Conservation (phyloP, 2,797 vertebrate genomes). For the Microhierax caerulescens region DNA sequence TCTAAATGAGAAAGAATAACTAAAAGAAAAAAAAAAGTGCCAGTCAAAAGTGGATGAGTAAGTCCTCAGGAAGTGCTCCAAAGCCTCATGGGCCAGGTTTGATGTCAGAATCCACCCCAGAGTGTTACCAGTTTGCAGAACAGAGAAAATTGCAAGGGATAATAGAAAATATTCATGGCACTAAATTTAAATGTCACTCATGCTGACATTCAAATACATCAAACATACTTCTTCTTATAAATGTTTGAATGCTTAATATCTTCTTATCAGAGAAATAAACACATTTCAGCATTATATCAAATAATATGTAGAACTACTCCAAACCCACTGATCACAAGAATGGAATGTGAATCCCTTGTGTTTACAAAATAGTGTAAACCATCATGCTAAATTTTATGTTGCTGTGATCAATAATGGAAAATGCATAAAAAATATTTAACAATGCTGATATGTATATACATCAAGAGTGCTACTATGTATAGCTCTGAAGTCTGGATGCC, state of each 20-base stretch:
- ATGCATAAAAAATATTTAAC: not conserved
- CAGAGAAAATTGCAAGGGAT: not conserved
- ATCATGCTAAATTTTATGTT: not conserved
- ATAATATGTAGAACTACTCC: not conserved
- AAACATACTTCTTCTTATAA: not conserved
- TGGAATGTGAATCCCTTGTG: not conserved
- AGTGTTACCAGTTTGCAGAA: not conserved
- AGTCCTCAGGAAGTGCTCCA: not conserved
- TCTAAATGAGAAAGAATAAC: not conserved
- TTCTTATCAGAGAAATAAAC: not conserved
- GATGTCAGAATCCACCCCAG: not conserved
- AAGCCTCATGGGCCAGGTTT: not conserved
- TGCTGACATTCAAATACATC: not conserved
- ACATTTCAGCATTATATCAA: not conserved
- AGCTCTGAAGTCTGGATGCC: not conserved
- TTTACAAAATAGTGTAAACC: not conserved
- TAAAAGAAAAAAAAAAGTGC: not conserved
- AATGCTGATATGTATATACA: not conserved
- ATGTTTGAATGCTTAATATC: not conserved
- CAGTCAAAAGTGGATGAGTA: not conserved
- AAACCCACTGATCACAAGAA: not conserved
- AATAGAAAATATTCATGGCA: not conserved
- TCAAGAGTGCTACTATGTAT: not conserved
- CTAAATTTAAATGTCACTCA: not conserved
- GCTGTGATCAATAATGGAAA: not conserved